Evolutionary conservation across 2,888 invertebrate species (phyloP).

Genomic region (Trichopria drosophilae): DNA sequence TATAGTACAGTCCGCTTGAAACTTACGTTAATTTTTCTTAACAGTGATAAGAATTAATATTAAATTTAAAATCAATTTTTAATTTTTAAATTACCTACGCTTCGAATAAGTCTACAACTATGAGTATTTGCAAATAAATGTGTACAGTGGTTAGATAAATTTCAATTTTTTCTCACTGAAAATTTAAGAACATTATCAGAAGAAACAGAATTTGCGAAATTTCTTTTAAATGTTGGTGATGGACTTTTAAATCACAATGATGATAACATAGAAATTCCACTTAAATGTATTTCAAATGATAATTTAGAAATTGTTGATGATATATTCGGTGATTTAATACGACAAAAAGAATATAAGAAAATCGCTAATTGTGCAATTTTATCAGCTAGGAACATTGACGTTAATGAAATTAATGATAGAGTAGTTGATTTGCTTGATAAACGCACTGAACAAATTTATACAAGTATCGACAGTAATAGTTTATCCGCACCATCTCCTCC

Average conservation of each 20-base stretch:
- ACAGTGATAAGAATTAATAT: too few species aligned
- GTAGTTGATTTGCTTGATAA: constrained; percentile 25
- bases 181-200: background rate
- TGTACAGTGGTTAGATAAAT: too few species aligned
- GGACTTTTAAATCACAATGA: background rate
- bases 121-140: too few species aligned
- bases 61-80: too few species aligned
- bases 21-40: too few species aligned
- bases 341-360: constrained; percentile 2
- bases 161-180: background rate
- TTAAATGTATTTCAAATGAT: constrained; percentile 15
- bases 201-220: constrained; percentile 7
- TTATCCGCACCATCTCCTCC: too few species aligned
- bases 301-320: background rate
- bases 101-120: too few species aligned
- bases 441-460: constrained; percentile 19
- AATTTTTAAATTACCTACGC: too few species aligned
- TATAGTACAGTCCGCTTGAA: too few species aligned
- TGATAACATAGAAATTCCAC: constrained; percentile 12
- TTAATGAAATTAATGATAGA: constrained; percentile 26
- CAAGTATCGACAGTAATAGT: too few species aligned
- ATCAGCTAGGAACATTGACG: constrained; percentile 30
- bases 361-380: constrained; percentile 16
- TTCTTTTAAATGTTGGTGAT: constrained; percentile 1
- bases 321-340: background rate